Percentiles rank a stretch among this genome's conserved stretches.
Conservation (phyloP, 2,797 vertebrate species). For the Martes flavigula region DNA sequence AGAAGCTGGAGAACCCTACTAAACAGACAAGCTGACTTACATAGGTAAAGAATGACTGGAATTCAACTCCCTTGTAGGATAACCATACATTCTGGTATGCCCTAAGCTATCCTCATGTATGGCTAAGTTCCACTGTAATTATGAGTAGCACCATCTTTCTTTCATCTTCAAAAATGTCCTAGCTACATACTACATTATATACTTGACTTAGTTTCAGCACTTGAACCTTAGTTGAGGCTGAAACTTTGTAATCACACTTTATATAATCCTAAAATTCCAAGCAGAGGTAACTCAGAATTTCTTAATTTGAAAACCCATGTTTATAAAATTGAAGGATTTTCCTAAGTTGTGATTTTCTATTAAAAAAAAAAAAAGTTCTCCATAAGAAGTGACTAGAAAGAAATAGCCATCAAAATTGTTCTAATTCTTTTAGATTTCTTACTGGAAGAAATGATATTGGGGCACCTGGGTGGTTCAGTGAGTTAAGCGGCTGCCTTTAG, state of each 20-base stretch:
- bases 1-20: background rate
- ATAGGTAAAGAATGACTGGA: background rate
- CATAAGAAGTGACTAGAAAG: slow-evolving; percentile 45
- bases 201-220: background rate
- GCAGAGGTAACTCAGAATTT: background rate
- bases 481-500: no score
- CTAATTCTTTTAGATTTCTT: slow-evolving; percentile 76
- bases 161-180: background rate
- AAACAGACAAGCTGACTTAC: background rate
- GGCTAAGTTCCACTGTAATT: background rate
- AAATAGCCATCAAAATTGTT: slow-evolving; percentile 77
- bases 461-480: no score
- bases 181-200: background rate
- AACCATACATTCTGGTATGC: background rate
- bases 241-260: background rate
- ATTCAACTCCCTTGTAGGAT: background rate
- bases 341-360: background rate
- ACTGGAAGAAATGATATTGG: slow-evolving; percentile 74
- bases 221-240: background rate
- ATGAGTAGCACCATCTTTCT: background rate
- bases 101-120: background rate
- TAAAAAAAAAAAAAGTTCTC: background rate
- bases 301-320: background rate
- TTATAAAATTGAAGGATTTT: slow-evolving; percentile 44
- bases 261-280: background rate